Conservation (phyloP, 2,888 invertebrate species). For the Metopia argyrocephala region DNA sequence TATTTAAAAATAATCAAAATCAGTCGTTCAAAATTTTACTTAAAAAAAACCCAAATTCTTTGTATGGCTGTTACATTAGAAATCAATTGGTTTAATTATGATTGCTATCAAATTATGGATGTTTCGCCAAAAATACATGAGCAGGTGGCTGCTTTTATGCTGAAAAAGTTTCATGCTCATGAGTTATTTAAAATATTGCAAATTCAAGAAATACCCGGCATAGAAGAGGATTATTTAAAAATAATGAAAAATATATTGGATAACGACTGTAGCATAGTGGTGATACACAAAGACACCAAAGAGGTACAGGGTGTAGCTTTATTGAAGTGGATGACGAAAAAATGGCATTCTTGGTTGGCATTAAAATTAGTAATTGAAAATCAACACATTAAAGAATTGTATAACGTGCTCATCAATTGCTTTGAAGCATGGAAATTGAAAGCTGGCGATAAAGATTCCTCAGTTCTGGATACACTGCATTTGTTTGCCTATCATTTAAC, state of each 20-base stretch:
- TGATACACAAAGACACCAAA: constrained; percentile 38
- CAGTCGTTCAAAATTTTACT: neutral
- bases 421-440: constrained; percentile 10
- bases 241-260: constrained; percentile 61
- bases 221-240: constrained; percentile 44
- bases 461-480: constrained; percentile 50
- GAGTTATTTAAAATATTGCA: constrained; percentile 44
- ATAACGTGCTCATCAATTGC: constrained; percentile 33
- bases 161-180: constrained; percentile 54
- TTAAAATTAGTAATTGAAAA: constrained; percentile 40
- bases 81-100: constrained; percentile 63
- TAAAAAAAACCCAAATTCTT: neutral
- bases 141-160: constrained; percentile 51
- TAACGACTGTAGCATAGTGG: constrained; percentile 64
- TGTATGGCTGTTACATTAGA: constrained; percentile 40
- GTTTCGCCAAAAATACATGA: constrained; percentile 47
- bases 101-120: constrained; percentile 62
- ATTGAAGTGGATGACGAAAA: constrained; percentile 64
- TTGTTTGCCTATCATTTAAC: constrained; percentile 57
- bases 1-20: too few relatives aligned
- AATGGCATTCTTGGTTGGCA: constrained; percentile 65
- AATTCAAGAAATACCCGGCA: constrained; percentile 31
- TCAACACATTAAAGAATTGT: constrained; percentile 46
- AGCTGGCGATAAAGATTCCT: neutral
- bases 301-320: constrained; percentile 64